Evolutionary conservation across 1,140 invertebrate genomes (phyloP), one percentile per base, ranked within the genome.

Genomic region (Oedothorax gibbosus): DNA sequence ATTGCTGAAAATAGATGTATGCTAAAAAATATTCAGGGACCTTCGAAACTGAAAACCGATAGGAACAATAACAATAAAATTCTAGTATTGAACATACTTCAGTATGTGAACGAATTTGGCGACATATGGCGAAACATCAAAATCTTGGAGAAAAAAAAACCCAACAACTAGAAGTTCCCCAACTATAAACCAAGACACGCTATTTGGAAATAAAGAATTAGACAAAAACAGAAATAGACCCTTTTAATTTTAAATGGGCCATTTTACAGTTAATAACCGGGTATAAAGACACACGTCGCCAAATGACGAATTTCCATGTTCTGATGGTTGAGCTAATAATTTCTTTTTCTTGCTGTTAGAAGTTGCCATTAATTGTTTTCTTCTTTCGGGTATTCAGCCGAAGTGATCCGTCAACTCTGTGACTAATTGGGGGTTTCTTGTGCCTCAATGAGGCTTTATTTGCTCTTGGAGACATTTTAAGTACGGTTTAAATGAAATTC

Each of bases 171-270:
- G 35, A 35, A 35, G 5, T 35, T 35, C 35, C 35, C 35, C 35
- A 35, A 77, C 18, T 35, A 21, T 20, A 68, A 68, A 79, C 60
- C 50, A 56, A 7, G 18, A n/a, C 78, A 71, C 78, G 78, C 78
- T 71, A 81, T 68, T 56, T 57, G 71, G 50, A 51, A 81, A 81
- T 81, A 65, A 71, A 35, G 51, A 20, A 8, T 7, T 60, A 18
- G 66, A 77, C 20, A 11, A 62, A 68, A 35, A 68, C 18, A 65
- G 14, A 81, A 71, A 5, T 5, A 54, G 21, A 62, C 49, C 11
- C 53, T 81, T 81, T 81, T 81, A 57, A 81, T 71, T 14, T 81
- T 71, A 71, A 71, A 15, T n/a, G 53, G 54, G 62, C 60, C 71
- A 49, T 20, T 66, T 81, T 71, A 60, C 35, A 11, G 12, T 49